phyloP scores from a whole-genome alignment of 2,888 invertebrate species.

The Isotomurus palustris region DNA sequence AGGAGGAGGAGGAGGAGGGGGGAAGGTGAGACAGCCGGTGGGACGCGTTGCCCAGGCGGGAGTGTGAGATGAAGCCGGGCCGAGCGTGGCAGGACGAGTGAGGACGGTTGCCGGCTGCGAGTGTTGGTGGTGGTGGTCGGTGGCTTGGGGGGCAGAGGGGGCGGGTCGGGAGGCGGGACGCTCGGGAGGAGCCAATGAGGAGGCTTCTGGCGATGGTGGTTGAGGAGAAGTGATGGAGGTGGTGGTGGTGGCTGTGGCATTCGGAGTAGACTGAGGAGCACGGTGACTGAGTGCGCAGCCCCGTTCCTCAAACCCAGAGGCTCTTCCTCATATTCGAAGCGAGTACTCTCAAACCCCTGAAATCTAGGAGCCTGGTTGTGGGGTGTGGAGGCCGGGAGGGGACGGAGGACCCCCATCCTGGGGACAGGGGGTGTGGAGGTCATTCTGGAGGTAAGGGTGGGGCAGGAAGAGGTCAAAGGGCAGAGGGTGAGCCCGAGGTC shows the following conservation, averaged over 20 bases:
- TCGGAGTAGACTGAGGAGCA: background rate
- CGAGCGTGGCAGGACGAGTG: background rate
- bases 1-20: background rate
- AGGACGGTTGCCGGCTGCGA: background rate
- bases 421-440: background rate
- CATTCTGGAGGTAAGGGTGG: background rate
- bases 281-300: background rate
- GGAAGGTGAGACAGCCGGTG: too few species aligned
- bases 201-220: background rate
- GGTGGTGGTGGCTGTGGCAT: conserved; percentile 1
- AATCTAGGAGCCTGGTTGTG: background rate
- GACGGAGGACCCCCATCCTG: background rate
- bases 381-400: background rate
- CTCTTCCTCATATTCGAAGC: conserved; percentile 17
- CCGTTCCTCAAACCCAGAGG: conserved; percentile 45
- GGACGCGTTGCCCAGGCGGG: background rate
- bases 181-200: background rate
- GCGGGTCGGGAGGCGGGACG: background rate
- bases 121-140: background rate
- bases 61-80: background rate
- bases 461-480: background rate
- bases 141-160: background rate
- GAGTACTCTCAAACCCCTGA: conserved; percentile 47
- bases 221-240: conserved; percentile 5
- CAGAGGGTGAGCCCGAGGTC: background rate